A percentile compares a stretch with the other conserved stretches of the same genome.
Evolutionary conservation across 2,888 invertebrate species (phyloP).

Genomic region (Troides oblongomaculatus): DNA sequence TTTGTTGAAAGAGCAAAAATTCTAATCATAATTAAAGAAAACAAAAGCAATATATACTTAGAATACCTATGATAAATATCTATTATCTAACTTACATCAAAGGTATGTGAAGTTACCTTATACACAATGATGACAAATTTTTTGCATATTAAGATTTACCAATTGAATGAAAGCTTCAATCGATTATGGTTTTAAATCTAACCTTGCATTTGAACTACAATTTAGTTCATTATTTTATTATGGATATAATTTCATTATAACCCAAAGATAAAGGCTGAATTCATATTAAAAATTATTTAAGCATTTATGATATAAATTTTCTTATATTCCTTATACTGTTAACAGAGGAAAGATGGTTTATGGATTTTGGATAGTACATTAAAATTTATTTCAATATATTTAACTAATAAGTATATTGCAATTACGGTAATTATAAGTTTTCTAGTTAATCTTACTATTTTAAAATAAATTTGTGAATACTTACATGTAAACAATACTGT

Average conservation of each 20-base stretch:
- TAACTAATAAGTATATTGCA: not conserved
- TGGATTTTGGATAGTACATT: not conserved
- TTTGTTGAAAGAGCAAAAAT: not conserved
- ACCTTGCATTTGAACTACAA: no score
- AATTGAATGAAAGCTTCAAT: no score
- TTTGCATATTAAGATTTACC: no score
- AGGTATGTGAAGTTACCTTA: no score
- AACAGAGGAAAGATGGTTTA: not conserved
- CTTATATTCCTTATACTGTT: no score
- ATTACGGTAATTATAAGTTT: not conserved
- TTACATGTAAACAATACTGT: constrained; percentile 27
- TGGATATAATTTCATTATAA: no score
- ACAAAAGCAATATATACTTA: not conserved
- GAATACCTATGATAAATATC: not conserved
- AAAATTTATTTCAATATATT: not conserved
- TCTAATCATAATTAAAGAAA: not conserved
- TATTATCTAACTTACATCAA: not conserved
- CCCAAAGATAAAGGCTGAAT: no score
- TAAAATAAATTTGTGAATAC: constrained; percentile 17
- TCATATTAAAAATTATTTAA: no score
- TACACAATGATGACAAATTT: no score
- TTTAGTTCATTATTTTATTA: no score
- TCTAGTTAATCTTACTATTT: not conserved
- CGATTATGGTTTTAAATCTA: no score
- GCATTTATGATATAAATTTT: no score